Base-by-base conservation (phyloP, 1,140 invertebrate species). In the Macrobrachium rosenbergii region DNA sequence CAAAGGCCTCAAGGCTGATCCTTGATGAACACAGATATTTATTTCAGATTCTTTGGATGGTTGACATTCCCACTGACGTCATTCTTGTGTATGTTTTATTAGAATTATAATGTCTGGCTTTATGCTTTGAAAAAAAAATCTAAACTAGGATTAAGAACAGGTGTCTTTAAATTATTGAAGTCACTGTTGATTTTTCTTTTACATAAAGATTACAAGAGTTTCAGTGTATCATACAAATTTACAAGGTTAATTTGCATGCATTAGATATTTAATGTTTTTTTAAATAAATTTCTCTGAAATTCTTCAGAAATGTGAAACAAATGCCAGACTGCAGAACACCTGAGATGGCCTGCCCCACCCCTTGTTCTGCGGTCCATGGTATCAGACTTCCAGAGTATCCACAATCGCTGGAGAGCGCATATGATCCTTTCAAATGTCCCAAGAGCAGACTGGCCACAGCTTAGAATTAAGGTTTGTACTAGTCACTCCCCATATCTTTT, bases 381-480 rank as follows among this genome's bases (percentile, higher is more conserved):
- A 59, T 91, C 93, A 2, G 92, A 93, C 5, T 92, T 96, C 81
- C 93, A 93, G 90, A 93, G 91, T n/a, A 94, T 95, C 77, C 95
- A 94, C 91, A 93, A 94, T 5, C 94, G 96, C 89, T 99, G 98
- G 98, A 92, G 96, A 67, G 97, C 96, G 5, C 95, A 94, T 92
- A 97, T 98, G 94, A 94, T 98, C 67, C 93, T 99, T 0, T 94
- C 94, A 89, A 94, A 94, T 76, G 95, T 98, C 89, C 97, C 97
- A 0, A 93, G 93, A 82, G 94, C 94, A 84, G 96, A 99, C 91
- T 97, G 97, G 96, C 96, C 97, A 0, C 95, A 97, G 91, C 93
- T 99, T 72, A 92, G 94, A 86, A 90, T 95, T 28, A 96, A 98
- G 93, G 94, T 95, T 90, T 90, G 91, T 52, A 10, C 45, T n/a